phyloP scores from a whole-genome alignment of 2,888 invertebrate genomes.

The Lasius fuliginosus region DNA sequence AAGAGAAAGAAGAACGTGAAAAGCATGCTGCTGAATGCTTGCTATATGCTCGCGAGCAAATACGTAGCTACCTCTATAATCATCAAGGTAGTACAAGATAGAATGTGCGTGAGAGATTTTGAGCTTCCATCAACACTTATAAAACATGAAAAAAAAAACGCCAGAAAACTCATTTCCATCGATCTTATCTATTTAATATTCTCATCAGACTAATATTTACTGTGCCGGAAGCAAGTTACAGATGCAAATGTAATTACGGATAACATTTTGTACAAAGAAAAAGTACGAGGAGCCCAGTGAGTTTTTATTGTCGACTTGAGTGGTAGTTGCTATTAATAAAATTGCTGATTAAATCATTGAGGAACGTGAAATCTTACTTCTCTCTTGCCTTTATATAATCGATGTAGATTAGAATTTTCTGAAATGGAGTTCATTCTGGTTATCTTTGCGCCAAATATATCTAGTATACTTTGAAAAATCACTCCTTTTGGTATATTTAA shows the following conservation, averaged over 20 bases:
- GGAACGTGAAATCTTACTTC: constrained; percentile 6
- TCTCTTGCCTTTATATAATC: background rate
- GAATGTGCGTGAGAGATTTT: constrained; percentile 32
- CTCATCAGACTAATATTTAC: constrained; percentile 43
- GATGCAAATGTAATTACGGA: constrained; percentile 35
- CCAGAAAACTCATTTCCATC: constrained; percentile 45
- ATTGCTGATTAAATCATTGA: constrained; percentile 3
- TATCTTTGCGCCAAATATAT: background rate
- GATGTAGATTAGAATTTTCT: background rate
- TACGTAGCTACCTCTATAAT: constrained; percentile 24
- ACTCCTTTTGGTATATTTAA: background rate
- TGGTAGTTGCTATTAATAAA: background rate
- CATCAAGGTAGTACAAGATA: constrained; percentile 6
- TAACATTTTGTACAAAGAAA: constrained; percentile 28
- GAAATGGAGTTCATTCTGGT: background rate
- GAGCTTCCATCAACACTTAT: constrained; percentile 40
- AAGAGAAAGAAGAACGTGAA: constrained; percentile 26
- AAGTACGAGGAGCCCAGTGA: background rate
- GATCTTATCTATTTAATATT: constrained; percentile 50
- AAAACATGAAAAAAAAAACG: constrained; percentile 42
- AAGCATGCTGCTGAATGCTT: constrained; percentile 30
- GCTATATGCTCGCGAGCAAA: constrained; percentile 37
- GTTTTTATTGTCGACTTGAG: constrained; percentile 2
- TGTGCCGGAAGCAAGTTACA: constrained; percentile 10
- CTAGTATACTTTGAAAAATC: background rate